Evolutionary conservation across 2,113 vertebrate species (phyloP).

Genomic region (Symphodus melops): DNA sequence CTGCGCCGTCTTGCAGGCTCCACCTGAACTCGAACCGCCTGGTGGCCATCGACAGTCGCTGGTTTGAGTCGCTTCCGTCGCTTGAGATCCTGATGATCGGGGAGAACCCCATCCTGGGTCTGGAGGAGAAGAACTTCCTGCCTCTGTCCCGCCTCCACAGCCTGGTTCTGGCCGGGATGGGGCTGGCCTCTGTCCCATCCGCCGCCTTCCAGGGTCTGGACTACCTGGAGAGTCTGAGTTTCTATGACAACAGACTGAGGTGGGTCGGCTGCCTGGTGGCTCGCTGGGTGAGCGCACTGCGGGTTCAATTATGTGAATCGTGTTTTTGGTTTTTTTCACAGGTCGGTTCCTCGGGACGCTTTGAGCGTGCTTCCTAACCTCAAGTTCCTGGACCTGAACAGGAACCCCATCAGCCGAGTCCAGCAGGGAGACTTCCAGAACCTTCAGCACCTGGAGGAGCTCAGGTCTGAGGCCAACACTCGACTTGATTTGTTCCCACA

Average conservation of each 20-base stretch:
- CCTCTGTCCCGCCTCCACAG: slow-evolving; percentile 85
- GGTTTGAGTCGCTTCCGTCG: slow-evolving; percentile 87
- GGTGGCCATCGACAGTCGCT: slow-evolving; percentile 82
- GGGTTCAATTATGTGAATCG: too few relatives aligned
- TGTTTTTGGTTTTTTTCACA: not conserved
- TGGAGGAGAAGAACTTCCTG: slow-evolving; percentile 84
- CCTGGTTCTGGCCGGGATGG: slow-evolving; percentile 86
- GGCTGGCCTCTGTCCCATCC: slow-evolving; percentile 79
- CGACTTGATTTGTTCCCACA: not conserved
- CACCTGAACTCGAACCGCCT: slow-evolving; percentile 87
- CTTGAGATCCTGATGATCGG: slow-evolving; percentile 89
- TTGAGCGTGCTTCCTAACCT: slow-evolving; percentile 81
- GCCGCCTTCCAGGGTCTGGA: slow-evolving; percentile 85
- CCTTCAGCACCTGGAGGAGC: slow-evolving; percentile 84
- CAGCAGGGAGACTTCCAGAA: slow-evolving; percentile 83
- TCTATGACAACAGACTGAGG: slow-evolving; percentile 84
- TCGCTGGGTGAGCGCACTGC: too few relatives aligned
- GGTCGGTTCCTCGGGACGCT: slow-evolving; percentile 82
- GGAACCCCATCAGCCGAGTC: slow-evolving; percentile 82
- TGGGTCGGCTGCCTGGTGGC: not conserved
- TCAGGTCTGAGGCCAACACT: slow-evolving; percentile 59
- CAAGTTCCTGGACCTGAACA: slow-evolving; percentile 88
- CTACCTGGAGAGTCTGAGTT: slow-evolving; percentile 87
- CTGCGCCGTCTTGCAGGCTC: slow-evolving; percentile 69
- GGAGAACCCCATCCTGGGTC: slow-evolving; percentile 85